phyloP scores from a whole-genome alignment of 1,140 invertebrate species.

The Neuroterus valhalla region DNA sequence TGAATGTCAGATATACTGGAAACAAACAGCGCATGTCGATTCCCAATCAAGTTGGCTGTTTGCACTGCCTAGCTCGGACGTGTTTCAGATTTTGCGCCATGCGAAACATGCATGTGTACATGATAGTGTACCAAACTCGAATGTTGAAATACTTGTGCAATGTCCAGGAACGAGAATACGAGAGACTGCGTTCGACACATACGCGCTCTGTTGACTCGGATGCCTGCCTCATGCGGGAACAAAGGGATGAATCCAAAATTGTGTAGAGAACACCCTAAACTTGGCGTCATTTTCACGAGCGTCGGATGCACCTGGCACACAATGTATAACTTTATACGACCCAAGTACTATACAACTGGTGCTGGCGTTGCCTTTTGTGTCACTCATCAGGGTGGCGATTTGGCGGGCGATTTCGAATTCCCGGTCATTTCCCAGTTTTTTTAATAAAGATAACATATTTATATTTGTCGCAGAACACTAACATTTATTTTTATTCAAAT shows the following conservation, averaged over 20 bases:
- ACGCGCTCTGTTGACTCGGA: neutral
- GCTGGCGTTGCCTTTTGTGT: too few species aligned
- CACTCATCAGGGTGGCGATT: too few species aligned
- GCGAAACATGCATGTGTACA: constrained; percentile 19
- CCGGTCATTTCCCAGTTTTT: too few species aligned
- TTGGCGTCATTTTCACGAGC: neutral
- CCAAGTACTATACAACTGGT: too few species aligned
- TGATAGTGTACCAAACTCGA: constrained; percentile 19
- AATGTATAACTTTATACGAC: too few species aligned
- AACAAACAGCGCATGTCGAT: constrained; percentile 19
- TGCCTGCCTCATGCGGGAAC: constrained; percentile 12
- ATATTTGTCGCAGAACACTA: too few species aligned
- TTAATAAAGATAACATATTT: too few species aligned
- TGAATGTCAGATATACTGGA: constrained; percentile 7
- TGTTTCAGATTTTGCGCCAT: neutral
- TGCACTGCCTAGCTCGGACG: constrained; percentile 3
- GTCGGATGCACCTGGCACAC: too few species aligned
- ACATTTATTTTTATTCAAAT: too few species aligned
- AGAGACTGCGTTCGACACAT: neutral
- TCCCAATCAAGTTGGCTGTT: constrained; percentile 27
- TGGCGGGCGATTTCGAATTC: too few species aligned
- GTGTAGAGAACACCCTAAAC: neutral
- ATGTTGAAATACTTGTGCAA: neutral
- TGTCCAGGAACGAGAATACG: neutral
- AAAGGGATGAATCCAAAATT: constrained; percentile 15